These are phyloP conservation scores for Lacanobia wlatinum DNA, from an alignment of 2,888 invertebrate genomes.

Conservation along the genomic window DNA sequence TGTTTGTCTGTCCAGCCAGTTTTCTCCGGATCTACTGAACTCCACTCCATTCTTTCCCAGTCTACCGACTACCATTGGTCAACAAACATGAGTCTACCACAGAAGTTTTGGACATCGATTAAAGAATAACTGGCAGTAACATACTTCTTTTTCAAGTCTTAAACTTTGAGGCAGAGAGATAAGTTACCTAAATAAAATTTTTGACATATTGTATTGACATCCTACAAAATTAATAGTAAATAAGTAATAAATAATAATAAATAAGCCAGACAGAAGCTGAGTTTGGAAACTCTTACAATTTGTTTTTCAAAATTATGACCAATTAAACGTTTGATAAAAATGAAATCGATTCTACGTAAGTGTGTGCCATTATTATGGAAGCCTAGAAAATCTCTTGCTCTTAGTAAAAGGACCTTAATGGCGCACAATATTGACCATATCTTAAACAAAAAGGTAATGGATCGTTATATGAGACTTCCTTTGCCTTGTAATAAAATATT, in stretches of 20 bases:
- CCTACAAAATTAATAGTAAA: conserved; percentile 27
- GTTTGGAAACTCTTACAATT: background rate
- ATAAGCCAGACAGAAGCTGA: background rate
- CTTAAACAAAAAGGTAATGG: conserved; percentile 86
- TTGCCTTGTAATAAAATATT: conserved; percentile 91
- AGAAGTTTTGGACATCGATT: background rate
- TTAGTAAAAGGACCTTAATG: conserved; percentile 74
- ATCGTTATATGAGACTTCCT: conserved; percentile 90
- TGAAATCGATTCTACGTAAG: conserved; percentile 36
- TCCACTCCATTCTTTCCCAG: no score
- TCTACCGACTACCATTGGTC: no score
- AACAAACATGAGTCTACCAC: no score
- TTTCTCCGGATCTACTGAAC: no score
- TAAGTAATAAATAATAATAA: no score
- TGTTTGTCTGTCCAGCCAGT: no score
- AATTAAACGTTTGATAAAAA: conserved; percentile 16
- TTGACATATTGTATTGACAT: conserved; percentile 27
- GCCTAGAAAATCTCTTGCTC: background rate
- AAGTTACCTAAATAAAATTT: background rate
- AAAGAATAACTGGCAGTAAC: conserved; percentile 33
- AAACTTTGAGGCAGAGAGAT: background rate
- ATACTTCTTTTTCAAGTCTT: background rate
- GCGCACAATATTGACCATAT: conserved; percentile 86
- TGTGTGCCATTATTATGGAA: conserved; percentile 8
- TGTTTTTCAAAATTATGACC: background rate